phyloP scores from a whole-genome alignment of 2,797 vertebrate species.

The Sebastolobus alascanus region DNA sequence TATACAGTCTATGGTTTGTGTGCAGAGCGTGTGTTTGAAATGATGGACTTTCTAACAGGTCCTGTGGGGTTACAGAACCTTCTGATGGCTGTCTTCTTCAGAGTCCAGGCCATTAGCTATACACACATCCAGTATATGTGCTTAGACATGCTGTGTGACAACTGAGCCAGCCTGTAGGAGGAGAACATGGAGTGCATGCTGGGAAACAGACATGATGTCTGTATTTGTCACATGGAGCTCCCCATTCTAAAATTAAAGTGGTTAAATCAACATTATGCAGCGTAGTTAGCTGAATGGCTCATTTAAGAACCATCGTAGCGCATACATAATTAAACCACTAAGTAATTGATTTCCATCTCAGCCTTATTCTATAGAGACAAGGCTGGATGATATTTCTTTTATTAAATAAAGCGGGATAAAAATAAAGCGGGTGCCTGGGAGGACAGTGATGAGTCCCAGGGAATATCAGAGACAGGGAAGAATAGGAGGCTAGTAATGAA shows the following conservation, averaged over 20 bases:
- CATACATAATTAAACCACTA: constrained; percentile 69
- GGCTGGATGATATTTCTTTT: constrained; percentile 40
- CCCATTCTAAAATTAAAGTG: constrained; percentile 54
- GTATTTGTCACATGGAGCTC: constrained; percentile 45
- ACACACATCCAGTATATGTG: constrained; percentile 15
- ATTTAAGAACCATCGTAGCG: constrained; percentile 52
- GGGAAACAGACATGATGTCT: constrained; percentile 40
- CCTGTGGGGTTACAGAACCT: constrained; percentile 4
- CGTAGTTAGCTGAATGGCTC: constrained; percentile 58
- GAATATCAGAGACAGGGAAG: constrained; percentile 44
- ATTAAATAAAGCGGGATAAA: constrained; percentile 62
- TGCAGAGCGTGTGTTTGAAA: background rate
- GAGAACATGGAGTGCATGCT: constrained; percentile 18
- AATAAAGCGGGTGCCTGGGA: constrained; percentile 55
- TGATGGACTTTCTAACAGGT: background rate
- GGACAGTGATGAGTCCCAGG: constrained; percentile 51
- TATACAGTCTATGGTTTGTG: background rate
- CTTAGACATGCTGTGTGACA: constrained; percentile 28
- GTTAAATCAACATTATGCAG: constrained; percentile 71
- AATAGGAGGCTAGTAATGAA: constrained; percentile 31
- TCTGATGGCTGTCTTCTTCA: constrained; percentile 17
- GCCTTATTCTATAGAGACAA: constrained; percentile 58
- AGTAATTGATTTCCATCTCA: constrained; percentile 71
- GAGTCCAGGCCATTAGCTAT: constrained; percentile 16
- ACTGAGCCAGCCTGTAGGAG: constrained; percentile 33